Base-by-base conservation (phyloP, 1,140 invertebrate genomes). In the Kradibia gibbosae region DNA sequence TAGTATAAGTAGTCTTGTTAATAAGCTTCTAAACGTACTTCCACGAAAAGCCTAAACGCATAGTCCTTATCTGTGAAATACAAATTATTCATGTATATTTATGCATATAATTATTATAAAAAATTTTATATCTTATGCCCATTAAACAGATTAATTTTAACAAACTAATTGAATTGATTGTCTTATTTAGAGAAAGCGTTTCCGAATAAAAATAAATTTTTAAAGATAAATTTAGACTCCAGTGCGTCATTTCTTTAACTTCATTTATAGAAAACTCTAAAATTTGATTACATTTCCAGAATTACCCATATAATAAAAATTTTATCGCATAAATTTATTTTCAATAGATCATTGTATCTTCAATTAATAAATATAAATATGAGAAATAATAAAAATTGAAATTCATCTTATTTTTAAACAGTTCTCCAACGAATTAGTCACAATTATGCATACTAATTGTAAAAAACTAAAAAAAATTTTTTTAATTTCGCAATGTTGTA, bases 151-250 rank as follows among this genome's bases (percentile, higher is more conserved):
- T 60, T 31, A n/a, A 34, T 5, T 22, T 39, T 3, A 31, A 22
- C 34, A 20, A 67, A 67, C 39, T 67, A 22, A 67, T 71, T 45
- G 13, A 1, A 71, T 42, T 25, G 1, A 42, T 71, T 20, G 39
- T 71, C 53, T 53, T 36, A 20, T n/a, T 4, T 5, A 25, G 8
- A 65, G 39, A 62, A 31, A 70, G n/a, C n/a, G 10, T 67, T 71
- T 73, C 25, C n/a, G 1, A 7, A 1, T 55, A 31, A 34, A 55
- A 36, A 1, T 28, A 15, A 73, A 45, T 73, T 53, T 73, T 55
- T 25, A 3, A 15, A 34, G 71, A 34, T 73, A 53, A 73, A 53
- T 53, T 73, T 73, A 73, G 48, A 53, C 7, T 73, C 34, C 10
- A 4, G 28, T 55, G 71, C 71, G 71, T 73, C 71, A 55, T 48